phyloP scores from a whole-genome alignment of 2,113 vertebrate species.

The Mesembrinibis cayennensis region DNA sequence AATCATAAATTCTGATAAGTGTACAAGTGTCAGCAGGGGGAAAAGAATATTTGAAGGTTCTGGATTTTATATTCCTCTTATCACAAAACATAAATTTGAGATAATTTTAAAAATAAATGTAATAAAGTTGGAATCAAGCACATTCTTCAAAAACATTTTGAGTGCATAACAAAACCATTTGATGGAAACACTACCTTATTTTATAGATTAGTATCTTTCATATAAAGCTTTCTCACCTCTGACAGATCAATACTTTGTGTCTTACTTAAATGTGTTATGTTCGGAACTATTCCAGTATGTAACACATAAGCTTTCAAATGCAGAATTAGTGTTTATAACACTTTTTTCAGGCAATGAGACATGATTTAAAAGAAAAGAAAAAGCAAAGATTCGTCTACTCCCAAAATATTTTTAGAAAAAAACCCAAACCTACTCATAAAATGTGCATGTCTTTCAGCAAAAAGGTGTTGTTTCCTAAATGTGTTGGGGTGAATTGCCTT shows the following conservation, averaged over 20 bases:
- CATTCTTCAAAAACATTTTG: neutral
- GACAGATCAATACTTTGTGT: neutral
- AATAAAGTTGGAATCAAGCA: neutral
- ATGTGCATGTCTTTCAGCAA: neutral
- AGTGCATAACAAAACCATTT: neutral
- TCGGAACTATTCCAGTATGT: neutral
- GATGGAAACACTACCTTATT: neutral
- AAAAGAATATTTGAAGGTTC: neutral
- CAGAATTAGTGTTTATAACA: neutral
- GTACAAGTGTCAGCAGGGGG: neutral
- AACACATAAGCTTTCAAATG: neutral
- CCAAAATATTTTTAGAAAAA: neutral
- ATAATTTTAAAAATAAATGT: neutral
- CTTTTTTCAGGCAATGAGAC: neutral
- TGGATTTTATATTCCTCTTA: neutral
- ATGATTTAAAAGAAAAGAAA: neutral
- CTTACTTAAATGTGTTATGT: neutral
- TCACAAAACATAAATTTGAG: neutral
- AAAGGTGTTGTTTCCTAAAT: neutral
- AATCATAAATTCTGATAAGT: neutral
- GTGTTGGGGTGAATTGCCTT: neutral
- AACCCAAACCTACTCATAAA: rapidly evolving
- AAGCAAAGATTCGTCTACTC: neutral
- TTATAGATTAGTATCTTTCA: neutral
- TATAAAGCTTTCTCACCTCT: neutral